Evolutionary conservation across 2,797 vertebrate genomes (phyloP), one percentile per base, ranked within the genome.

Genomic region (Rhodeus uyekii): DNA sequence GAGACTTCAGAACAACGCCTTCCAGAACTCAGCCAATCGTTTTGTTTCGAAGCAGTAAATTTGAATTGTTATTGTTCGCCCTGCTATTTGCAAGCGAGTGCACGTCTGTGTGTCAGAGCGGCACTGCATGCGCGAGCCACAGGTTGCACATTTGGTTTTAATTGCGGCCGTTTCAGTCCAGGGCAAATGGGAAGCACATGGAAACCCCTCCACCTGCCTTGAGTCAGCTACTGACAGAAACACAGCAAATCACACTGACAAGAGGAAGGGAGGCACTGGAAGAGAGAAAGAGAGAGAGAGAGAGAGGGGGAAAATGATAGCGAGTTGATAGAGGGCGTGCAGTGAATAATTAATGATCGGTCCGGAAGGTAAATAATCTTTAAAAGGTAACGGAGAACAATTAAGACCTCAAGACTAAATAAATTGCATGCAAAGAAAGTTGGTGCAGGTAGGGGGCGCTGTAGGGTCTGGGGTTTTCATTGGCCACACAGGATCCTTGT

Each of bases 131-230:
- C 88, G n/a, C 83, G 55, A 89, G 83, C 63, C 80, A 85, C 85
- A 84, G 84, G 86, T 85, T 86, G 86, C 80, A 81, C 86, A 86
- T 90, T 88, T 88, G 89, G 86, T 87, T 87, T 87, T 89, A 88
- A 88, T 90, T 86, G 87, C 61, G 71, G 83, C 77, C 76, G 63
- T 86, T 90, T 87, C 78, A 86, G 81, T 74, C 78, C 73, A 65
- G 79, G 68, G 72, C 76, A 88, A 87, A 88, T 89, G 84, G 79
- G 88, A 90, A 88, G 88, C 87, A 90, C 87, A 89, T 90, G 89
- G 86, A 77, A 67, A 76, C 61, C 84, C 71, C 87, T 88, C 87
- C 89, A 90, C 87, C 89, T 90, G 89, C 86, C 87, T 85, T 80
- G 72, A 86, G 84, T 88, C 83, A 85, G 87, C 89, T 89, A 87